Percentiles rank a stretch among this genome's conserved stretches.
Evolutionary conservation across 2,888 invertebrate genomes (phyloP).

Genomic region (Hydropsyche betteni): DNA sequence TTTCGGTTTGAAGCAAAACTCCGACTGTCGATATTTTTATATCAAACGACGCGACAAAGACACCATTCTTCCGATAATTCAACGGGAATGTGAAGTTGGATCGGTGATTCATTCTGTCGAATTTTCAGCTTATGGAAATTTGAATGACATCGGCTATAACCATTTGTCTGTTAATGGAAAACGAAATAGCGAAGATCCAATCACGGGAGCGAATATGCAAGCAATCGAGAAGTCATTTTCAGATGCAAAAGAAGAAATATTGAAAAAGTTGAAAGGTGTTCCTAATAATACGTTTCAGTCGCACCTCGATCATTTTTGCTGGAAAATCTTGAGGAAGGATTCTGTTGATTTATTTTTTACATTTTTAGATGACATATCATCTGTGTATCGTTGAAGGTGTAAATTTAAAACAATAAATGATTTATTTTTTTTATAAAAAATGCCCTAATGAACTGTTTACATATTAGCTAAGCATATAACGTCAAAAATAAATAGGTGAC

Average conservation of each 20-base stretch:
- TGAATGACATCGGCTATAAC: neutral
- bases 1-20: neutral
- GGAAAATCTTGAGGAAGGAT: constrained; percentile 10
- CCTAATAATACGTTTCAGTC: neutral
- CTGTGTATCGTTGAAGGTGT: no score
- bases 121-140: neutral
- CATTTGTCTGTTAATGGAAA: neutral
- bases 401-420: no score
- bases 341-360: constrained; percentile 5
- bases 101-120: neutral
- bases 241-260: neutral
- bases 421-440: no score
- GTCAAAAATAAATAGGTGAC: no score
- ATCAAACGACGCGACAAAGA: neutral
- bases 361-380: constrained; percentile 7
- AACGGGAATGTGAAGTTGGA: neutral
- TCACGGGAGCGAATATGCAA: neutral
- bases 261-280: neutral
- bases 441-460: no score
- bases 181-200: neutral
- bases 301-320: constrained; percentile 18
- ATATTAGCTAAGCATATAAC: no score
- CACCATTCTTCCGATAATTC: neutral
- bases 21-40: constrained; percentile 9
- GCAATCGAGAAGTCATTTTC: neutral